Percentiles rank a stretch among this genome's conserved stretches.
Evolutionary conservation across 1,140 invertebrate species (phyloP).

Genomic region (Bombus turneri): DNA sequence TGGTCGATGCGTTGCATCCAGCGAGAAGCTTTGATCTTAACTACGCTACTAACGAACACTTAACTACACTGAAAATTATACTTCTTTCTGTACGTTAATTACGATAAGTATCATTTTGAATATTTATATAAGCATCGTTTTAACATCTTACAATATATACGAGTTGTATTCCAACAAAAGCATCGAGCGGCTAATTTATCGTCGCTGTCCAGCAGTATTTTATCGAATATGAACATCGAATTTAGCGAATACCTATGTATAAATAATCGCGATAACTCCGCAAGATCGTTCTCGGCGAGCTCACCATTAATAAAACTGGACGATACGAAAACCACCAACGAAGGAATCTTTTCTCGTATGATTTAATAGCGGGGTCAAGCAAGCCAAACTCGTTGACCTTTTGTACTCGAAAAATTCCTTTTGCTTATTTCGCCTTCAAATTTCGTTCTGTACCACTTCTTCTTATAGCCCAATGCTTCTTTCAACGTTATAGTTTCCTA

Average conservation of each 20-base stretch:
- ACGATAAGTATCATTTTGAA: no score
- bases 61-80: no score
- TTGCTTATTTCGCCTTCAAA: neutral
- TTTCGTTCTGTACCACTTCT: neutral
- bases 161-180: neutral
- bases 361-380: constrained; percentile 48
- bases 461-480: no score
- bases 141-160: no score
- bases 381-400: constrained; percentile 7
- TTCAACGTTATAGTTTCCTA: no score
- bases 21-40: constrained; percentile 10
- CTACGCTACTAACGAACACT: neutral
- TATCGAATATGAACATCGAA: neutral
- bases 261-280: constrained; percentile 20
- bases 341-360: constrained; percentile 51
- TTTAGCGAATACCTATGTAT: neutral
- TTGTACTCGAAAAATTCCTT: constrained; percentile 20
- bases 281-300: neutral
- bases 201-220: neutral
- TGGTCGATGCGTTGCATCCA: constrained; percentile 17
- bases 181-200: neutral
- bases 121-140: no score
- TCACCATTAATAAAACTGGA: constrained; percentile 56
- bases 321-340: constrained; percentile 49
- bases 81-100: no score